phyloP scores from a whole-genome alignment of 1,140 invertebrate species.

The Philotrypesis tridentata region DNA sequence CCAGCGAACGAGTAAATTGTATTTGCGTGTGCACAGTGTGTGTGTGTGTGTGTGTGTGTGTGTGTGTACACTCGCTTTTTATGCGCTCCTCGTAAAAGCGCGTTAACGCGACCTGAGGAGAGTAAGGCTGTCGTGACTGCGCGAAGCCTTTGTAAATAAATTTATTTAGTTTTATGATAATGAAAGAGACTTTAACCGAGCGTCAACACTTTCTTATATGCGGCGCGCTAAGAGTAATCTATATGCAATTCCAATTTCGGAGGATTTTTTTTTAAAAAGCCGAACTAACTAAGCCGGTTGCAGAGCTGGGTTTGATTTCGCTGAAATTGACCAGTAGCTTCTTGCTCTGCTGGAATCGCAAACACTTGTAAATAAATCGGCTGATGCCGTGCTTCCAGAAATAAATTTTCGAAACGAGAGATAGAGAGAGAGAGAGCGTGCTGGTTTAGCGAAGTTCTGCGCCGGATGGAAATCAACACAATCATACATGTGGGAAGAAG shows the following conservation, averaged over 20 bases:
- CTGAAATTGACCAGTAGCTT: not conserved
- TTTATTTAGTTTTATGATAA: not conserved
- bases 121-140: not conserved
- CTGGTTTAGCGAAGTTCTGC: not conserved
- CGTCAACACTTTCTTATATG: no score
- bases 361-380: not conserved
- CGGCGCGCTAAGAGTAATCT: no score
- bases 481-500: not conserved
- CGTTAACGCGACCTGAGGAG: not conserved
- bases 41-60: not conserved
- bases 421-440: not conserved
- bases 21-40: not conserved
- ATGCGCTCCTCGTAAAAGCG: not conserved
- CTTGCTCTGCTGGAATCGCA: not conserved
- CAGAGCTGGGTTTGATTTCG: no score
- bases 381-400: not conserved
- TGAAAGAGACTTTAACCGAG: no score
- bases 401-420: not conserved
- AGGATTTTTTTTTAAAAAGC: not conserved
- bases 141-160: not conserved
- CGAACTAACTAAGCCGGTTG: no score
- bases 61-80: not conserved
- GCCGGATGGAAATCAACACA: not conserved
- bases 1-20: not conserved
- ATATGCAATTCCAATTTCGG: not conserved